Evolutionary conservation across 2,113 vertebrate species (phyloP).

Genomic region (Melanocharis versteri): DNA sequence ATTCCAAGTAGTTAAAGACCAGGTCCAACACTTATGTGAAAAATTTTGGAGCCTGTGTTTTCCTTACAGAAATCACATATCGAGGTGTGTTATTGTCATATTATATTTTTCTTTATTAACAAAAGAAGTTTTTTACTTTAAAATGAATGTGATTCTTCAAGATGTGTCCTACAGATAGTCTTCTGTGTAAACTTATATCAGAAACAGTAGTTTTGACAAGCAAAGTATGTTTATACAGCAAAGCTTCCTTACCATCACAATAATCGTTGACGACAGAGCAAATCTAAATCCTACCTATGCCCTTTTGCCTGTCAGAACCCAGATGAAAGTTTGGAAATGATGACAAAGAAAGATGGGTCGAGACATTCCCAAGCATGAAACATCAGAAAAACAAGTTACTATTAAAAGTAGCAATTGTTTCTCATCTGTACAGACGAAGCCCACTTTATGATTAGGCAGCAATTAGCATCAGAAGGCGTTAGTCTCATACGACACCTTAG

Average conservation of each 20-base stretch:
- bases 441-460: not conserved
- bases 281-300: not conserved
- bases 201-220: not conserved
- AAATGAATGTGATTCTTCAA: not conserved
- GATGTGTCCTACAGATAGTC: not conserved
- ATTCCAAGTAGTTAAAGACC: not conserved
- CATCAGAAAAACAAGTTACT: not conserved
- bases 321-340: not conserved
- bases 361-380: not conserved
- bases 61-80: not conserved
- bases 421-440: not conserved
- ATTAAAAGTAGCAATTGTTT: not conserved
- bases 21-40: not conserved
- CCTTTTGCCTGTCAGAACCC: not conserved
- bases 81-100: not conserved
- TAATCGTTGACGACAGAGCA: not conserved
- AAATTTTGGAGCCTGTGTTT: not conserved
- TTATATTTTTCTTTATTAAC: not conserved
- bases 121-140: not conserved
- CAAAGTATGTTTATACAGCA: not conserved
- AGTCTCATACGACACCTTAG: not conserved
- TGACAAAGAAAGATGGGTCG: not conserved
- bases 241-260: not conserved
- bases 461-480: not conserved
- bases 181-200: not conserved